Evolutionary conservation across 2,797 vertebrate genomes (phyloP).

Genomic region (Phaenicophaeus curvirostris): DNA sequence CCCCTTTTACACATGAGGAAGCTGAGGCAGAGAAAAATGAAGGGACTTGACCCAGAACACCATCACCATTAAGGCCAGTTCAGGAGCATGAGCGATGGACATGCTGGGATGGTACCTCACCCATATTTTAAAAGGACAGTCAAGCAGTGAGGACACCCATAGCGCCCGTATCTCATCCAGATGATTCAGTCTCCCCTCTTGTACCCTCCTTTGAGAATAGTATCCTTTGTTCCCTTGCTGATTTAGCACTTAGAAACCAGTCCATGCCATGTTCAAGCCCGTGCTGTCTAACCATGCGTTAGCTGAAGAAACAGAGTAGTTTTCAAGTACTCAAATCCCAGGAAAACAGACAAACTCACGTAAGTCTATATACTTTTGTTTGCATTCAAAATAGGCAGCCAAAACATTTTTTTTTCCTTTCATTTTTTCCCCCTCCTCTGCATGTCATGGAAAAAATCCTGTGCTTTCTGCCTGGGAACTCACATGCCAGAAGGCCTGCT

Average conservation of each 20-base stretch:
- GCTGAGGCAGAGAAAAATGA: background rate
- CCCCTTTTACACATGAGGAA: background rate
- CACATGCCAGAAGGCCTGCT: background rate
- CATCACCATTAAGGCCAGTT: background rate
- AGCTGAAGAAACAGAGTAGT: background rate
- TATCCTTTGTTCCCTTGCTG: background rate
- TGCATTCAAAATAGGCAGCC: background rate
- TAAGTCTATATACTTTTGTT: background rate
- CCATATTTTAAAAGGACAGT: background rate
- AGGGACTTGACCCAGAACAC: background rate
- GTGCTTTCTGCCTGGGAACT: conserved; percentile 16
- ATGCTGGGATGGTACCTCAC: accelerated
- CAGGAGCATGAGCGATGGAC: background rate
- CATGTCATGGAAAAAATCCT: conserved; percentile 12
- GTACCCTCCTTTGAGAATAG: background rate
- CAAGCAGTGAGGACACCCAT: background rate
- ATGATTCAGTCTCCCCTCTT: background rate
- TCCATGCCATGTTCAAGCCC: accelerated
- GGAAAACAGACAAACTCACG: background rate
- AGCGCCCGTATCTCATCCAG: background rate
- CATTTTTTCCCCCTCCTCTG: background rate
- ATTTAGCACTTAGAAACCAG: background rate
- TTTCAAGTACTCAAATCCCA: background rate
- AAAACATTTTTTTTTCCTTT: background rate
- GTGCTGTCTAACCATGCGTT: background rate